phyloP scores from a whole-genome alignment of 2,113 vertebrate species.

The Zosterops pallidus region DNA sequence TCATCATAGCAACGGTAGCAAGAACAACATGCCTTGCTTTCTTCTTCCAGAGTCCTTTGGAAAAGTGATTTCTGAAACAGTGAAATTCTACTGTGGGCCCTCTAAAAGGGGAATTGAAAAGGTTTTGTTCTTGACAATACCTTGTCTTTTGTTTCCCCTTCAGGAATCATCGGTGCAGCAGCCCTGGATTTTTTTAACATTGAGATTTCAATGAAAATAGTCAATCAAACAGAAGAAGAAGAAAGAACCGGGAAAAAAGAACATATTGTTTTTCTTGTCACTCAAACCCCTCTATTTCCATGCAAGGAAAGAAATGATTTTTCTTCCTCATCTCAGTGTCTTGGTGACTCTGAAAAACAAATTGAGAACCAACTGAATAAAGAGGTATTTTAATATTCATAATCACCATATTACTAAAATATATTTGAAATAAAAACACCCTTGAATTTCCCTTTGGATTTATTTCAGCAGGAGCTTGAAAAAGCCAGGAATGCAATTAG shows the following conservation, averaged over 20 bases:
- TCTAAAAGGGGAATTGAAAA: neutral
- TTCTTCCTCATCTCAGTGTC: neutral
- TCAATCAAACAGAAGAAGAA: conserved; percentile 75
- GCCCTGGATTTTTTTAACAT: conserved; percentile 82
- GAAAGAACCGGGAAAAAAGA: conserved; percentile 79
- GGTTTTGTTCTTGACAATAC: neutral
- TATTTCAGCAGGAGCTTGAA: conserved; percentile 60
- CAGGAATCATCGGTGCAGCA: conserved; percentile 79
- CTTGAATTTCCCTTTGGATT: neutral
- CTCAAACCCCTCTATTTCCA: conserved; percentile 60
- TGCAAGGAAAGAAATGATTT: conserved; percentile 54
- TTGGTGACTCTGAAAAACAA: conserved; percentile 13
- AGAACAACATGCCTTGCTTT: neutral
- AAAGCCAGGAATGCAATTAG: conserved; percentile 34
- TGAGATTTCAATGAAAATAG: conserved; percentile 81
- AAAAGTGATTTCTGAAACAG: neutral
- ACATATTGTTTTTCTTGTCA: conserved; percentile 78
- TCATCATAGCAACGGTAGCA: neutral
- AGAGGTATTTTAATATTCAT: conserved; percentile 66
- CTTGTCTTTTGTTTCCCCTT: neutral
- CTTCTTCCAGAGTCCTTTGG: neutral
- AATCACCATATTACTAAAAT: neutral
- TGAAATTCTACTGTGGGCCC: neutral
- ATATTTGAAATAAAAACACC: neutral
- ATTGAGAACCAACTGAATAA: conserved; percentile 32